Evolutionary conservation across 92 coral and sea anemone genomes (phyloP), one percentile per base, ranked within the genome.

Genomic region (Meandrina meandrites): DNA sequence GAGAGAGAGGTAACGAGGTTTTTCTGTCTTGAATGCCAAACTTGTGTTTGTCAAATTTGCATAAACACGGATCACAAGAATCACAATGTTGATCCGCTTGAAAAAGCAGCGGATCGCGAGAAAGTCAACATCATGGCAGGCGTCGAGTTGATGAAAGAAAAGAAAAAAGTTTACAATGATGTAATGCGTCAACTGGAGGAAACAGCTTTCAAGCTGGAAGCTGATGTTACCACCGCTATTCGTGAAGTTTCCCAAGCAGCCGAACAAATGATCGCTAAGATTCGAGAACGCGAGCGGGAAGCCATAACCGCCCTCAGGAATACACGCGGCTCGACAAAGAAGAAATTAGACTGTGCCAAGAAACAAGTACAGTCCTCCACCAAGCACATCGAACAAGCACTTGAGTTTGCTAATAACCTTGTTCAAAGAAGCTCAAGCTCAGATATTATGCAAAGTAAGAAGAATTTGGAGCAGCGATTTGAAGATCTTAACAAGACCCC

Each of bases 11-110:
- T 71, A 34, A 71, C 37, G 11, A 71, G 22, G 36, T 71, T 71
- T 71, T 71, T 14, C 42, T 71, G 76, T 34, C 76, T 35, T 71
- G 76, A 71, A 19, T 70, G 76, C 31, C 32, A 36, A 72, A 72
- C 28, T 72, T 35, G 77, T 36, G 42, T 72, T 31, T 72, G 77
- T 36, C 77, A 72, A 72, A 36, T 72, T 34, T 72, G 77, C 47
- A 36, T 72, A 4, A 36, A 14, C 42, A 72, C 77, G 8, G 13
- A 72, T 18, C 77, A 72, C 13, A 72, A 35, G n/a, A 35, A 72
- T 72, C 77, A 72, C 24, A 40, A 34, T 0, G 14, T 19, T 72
- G 77, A 72, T 32, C n/a, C 77, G 50, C 77, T 72, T 36, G 77
- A 72, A 19, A 72, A 72, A 40, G 77, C 77, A 24, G 77, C 50